These are phyloP conservation scores for Peribatodes rhomboidaria DNA, from an alignment of 2,888 invertebrate species.

Conservation along the genomic window DNA sequence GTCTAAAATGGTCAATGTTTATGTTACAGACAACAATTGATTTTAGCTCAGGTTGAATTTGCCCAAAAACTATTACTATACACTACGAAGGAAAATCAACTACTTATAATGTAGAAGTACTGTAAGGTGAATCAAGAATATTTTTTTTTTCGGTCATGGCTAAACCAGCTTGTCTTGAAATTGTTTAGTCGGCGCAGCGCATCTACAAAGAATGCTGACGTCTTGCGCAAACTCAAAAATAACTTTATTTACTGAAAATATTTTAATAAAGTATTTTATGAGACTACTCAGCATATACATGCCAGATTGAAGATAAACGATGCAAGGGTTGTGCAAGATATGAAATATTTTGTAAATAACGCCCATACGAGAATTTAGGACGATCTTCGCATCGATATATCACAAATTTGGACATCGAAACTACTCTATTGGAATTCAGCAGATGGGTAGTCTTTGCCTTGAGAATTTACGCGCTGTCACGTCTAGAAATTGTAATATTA, in stretches of 20 bases:
- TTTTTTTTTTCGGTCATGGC: not conserved
- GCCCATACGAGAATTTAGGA: conserved; percentile 51
- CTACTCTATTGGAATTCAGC: conserved; percentile 78
- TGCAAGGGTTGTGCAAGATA: conserved; percentile 58
- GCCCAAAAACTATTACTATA: not conserved
- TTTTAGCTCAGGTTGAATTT: not conserved
- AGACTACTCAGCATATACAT: conserved; percentile 30
- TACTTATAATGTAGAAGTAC: not conserved
- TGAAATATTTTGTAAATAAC: conserved; percentile 84
- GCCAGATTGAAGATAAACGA: conserved; percentile 70
- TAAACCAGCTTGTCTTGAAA: conserved; percentile 2
- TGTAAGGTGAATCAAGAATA: not conserved
- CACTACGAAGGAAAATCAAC: not conserved
- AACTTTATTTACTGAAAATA: conserved; percentile 26
- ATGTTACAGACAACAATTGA: not conserved
- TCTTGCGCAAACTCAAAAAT: conserved; percentile 17
- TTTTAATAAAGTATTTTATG: conserved; percentile 35
- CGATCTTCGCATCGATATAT: conserved; percentile 77
- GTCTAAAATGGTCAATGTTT: conserved; percentile 28
- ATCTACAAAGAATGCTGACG: conserved; percentile 21
- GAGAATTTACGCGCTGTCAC: conserved; percentile 62
- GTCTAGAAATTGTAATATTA: conserved; percentile 3
- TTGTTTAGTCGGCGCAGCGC: conserved; percentile 6
- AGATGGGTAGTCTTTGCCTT: conserved; percentile 66
- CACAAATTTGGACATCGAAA: conserved; percentile 80